A percentile compares a stretch with the other conserved stretches of the same genome.
phyloP scores from a whole-genome alignment of 2,797 vertebrate genomes.

The Dromococcyx pavoninus region DNA sequence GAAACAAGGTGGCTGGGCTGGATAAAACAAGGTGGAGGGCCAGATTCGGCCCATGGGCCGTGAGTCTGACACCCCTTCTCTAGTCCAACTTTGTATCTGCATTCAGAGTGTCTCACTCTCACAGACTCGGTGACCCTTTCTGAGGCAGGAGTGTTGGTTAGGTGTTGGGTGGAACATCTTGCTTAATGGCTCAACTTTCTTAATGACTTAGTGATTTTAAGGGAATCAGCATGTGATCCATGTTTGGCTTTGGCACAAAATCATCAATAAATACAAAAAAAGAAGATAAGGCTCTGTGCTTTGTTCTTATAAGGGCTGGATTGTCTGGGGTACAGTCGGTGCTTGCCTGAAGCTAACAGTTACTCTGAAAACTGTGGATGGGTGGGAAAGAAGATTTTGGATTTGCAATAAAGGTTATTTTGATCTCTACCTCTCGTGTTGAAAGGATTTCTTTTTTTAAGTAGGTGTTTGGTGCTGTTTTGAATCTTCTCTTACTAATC shows the following conservation, averaged over 20 bases:
- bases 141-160: background rate
- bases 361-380: background rate
- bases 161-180: background rate
- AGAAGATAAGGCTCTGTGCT: background rate
- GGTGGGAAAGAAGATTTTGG: background rate
- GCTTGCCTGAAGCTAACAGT: background rate
- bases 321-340: background rate
- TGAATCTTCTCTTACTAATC: background rate
- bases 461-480: background rate
- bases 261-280: background rate
- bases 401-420: background rate
- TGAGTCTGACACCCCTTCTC: background rate
- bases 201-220: background rate
- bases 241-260: background rate
- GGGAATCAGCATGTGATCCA: background rate
- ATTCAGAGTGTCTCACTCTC: background rate
- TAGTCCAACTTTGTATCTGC: background rate
- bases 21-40: no score
- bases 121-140: background rate
- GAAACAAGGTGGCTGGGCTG: no score
- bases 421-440: background rate
- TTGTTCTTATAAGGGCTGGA: background rate
- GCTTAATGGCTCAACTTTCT: background rate
- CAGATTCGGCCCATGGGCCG: no score
- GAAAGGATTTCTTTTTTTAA: background rate